These are phyloP conservation scores for Pachyramphus minor DNA, from an alignment of 2,113 vertebrate genomes.

Conservation along the genomic window DNA sequence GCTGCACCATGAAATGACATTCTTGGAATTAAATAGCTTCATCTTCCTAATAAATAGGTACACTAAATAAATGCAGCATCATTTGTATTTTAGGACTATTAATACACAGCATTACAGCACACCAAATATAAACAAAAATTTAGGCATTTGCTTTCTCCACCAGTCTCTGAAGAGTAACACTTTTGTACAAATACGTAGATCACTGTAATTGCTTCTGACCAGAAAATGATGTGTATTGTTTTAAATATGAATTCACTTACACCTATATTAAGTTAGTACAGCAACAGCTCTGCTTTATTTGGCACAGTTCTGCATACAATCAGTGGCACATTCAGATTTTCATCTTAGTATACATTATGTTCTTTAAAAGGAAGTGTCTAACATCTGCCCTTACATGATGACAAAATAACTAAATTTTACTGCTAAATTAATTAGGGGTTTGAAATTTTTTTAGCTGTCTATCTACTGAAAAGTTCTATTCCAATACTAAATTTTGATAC, in stretches of 20 bases:
- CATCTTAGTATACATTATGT: background rate
- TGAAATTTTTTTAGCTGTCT: background rate
- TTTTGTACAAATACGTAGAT: background rate
- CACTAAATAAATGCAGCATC: background rate
- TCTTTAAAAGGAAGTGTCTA: background rate
- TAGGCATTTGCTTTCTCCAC: background rate
- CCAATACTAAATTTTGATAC: background rate
- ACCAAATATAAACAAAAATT: background rate
- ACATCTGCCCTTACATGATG: background rate
- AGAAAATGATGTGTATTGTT: background rate
- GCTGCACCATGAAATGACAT: background rate
- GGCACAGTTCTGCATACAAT: background rate
- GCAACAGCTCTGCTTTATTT: background rate
- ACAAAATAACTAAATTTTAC: background rate
- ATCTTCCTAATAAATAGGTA: background rate
- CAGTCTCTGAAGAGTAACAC: background rate
- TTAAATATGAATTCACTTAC: background rate
- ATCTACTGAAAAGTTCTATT: background rate
- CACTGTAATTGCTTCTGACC: background rate
- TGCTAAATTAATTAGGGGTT: background rate
- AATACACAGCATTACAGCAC: background rate
- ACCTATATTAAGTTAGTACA: background rate
- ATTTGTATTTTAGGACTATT: background rate
- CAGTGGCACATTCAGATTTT: background rate
- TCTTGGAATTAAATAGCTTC: background rate